Conservation (phyloP, 2,113 vertebrate genomes). For the Scatophagus argus region DNA sequence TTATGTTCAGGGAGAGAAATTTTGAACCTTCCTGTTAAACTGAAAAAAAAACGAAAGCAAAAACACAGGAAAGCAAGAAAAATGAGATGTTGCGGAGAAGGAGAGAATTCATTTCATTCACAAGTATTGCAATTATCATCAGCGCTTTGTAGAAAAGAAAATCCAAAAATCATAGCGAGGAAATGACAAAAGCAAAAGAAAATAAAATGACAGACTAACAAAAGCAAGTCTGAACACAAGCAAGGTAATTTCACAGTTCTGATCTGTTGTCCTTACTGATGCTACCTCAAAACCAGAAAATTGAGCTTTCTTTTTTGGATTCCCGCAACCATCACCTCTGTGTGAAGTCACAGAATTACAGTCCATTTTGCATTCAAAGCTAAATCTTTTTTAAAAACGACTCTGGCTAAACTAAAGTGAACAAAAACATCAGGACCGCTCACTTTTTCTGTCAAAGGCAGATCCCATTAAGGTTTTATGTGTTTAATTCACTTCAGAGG, state of each 20-base stretch:
- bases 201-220: not conserved
- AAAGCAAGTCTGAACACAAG: not conserved
- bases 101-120: not conserved
- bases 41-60: not conserved
- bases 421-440: not conserved
- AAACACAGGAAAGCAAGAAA: too few relatives aligned
- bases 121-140: not conserved
- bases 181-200: not conserved
- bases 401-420: not conserved
- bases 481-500: too few relatives aligned
- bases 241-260: not conserved
- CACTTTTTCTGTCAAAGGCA: not conserved
- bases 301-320: not conserved
- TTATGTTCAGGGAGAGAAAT: not conserved
- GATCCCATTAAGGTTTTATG: too few relatives aligned
- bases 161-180: not conserved
- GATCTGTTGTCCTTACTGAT: not conserved
- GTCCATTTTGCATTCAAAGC: not conserved
- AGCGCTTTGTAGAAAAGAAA: not conserved
- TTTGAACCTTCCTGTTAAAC: not conserved
- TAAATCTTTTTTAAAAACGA: slow-evolving; percentile 1
- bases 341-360: not conserved
- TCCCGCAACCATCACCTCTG: not conserved
- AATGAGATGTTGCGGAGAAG: not conserved
- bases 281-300: not conserved